Percentiles rank a stretch among this genome's conserved stretches.
Conservation (phyloP, 2,797 vertebrate species). For the Rhynchonycteris naso region DNA sequence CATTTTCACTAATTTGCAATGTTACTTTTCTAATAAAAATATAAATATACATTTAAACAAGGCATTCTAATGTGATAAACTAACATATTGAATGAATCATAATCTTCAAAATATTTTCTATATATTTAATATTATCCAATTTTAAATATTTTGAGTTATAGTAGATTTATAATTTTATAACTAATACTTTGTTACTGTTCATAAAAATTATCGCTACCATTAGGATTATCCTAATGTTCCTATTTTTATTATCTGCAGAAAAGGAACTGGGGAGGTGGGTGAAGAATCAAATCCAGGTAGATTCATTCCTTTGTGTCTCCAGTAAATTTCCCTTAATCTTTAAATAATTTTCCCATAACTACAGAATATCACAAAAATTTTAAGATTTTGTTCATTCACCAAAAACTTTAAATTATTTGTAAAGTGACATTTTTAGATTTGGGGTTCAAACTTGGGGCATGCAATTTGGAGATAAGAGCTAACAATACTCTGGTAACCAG, state of each 20-base stretch:
- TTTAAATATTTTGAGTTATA: background rate
- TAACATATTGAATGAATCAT: background rate
- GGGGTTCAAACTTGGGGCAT: background rate
- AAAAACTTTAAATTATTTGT: background rate
- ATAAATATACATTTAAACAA: no score
- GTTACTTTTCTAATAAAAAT: background rate
- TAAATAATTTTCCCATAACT: background rate
- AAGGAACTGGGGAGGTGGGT: no score
- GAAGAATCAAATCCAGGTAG: background rate
- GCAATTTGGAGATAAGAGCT: background rate
- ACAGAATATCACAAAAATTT: background rate
- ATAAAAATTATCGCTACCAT: background rate
- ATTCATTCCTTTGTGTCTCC: background rate
- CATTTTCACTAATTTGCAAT: background rate
- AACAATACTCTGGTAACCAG: accelerated
- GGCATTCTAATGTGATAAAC: background rate
- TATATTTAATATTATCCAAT: background rate
- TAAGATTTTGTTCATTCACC: background rate
- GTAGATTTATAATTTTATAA: background rate
- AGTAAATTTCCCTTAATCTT: background rate
- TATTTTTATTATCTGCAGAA: background rate
- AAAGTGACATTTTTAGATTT: background rate
- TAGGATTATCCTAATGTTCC: no score
- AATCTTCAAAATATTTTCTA: background rate
- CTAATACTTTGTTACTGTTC: background rate